phyloP scores from a whole-genome alignment of 2,113 vertebrate genomes.

The Dipodomys spectabilis region DNA sequence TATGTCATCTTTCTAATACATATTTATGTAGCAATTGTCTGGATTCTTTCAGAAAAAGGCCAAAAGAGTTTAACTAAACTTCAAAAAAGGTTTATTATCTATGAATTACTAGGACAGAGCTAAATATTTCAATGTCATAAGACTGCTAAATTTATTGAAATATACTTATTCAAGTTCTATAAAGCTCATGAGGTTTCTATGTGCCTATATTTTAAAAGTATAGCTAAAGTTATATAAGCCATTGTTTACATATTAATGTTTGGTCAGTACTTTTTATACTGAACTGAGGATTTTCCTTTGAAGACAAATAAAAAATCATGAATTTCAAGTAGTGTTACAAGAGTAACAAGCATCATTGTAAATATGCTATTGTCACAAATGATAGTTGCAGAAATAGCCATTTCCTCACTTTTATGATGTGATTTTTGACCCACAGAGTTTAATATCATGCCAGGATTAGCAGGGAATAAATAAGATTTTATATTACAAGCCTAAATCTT shows the following conservation, averaged over 20 bases:
- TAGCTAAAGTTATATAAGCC: neutral
- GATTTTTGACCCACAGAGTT: slow-evolving; percentile 59
- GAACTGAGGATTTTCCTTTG: slow-evolving; percentile 42
- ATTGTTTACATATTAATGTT: slow-evolving; percentile 4
- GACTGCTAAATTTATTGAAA: slow-evolving; percentile 31
- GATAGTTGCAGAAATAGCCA: neutral
- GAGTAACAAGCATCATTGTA: neutral
- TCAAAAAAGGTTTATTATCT: neutral
- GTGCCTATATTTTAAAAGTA: slow-evolving; percentile 21
- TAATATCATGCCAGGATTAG: slow-evolving; percentile 57
- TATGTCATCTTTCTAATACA: neutral
- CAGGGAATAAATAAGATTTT: slow-evolving; percentile 56
- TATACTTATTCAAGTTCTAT: slow-evolving; percentile 9
- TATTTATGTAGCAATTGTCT: neutral
- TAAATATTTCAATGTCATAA: neutral
- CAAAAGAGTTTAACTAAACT: slow-evolving; percentile 31
- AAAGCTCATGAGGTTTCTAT: neutral
- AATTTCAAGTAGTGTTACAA: slow-evolving; percentile 31
- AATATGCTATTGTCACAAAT: slow-evolving; percentile 47
- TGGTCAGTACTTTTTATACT: neutral
- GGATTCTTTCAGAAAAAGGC: neutral
- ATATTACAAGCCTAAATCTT: slow-evolving; percentile 44
- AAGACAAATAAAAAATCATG: neutral
- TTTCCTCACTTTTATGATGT: slow-evolving; percentile 43
- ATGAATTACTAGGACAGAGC: neutral